Percentiles rank a stretch among this genome's conserved stretches.
Evolutionary conservation across 2,888 invertebrate species (phyloP).

Genomic region (Pimpla rufipes): DNA sequence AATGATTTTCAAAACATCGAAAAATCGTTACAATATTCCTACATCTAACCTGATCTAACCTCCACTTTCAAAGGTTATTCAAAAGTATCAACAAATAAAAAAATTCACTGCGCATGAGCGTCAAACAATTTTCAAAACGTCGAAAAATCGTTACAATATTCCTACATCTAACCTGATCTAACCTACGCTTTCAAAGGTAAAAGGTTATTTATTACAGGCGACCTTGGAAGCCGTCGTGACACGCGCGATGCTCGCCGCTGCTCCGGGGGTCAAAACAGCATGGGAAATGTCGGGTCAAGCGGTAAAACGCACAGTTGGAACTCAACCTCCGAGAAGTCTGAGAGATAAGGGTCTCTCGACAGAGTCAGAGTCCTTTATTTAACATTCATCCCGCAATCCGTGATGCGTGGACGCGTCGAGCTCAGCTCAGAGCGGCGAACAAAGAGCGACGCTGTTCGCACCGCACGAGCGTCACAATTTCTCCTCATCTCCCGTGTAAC

Average conservation of each 20-base stretch:
- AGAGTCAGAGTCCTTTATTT: constrained; percentile 1
- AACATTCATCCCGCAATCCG: background rate
- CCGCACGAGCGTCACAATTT: background rate
- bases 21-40: too few species aligned
- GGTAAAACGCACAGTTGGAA: background rate
- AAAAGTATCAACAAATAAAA: too few species aligned
- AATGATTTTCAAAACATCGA: too few species aligned
- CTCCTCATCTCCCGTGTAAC: background rate
- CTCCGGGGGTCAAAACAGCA: background rate
- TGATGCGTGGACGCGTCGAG: background rate
- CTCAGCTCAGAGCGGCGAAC: background rate
- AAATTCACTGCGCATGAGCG: too few species aligned
- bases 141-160: too few species aligned
- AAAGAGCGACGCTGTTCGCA: constrained; percentile 1
- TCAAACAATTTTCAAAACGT: too few species aligned
- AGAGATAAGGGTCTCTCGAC: background rate
- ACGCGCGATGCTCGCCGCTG: background rate
- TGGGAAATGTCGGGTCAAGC: background rate
- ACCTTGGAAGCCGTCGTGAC: background rate
- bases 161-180: too few species aligned
- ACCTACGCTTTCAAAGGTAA: too few species aligned
- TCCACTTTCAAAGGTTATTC: too few species aligned
- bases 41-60: too few species aligned
- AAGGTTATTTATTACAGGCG: background rate
- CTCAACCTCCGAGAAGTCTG: background rate